Percentiles rank a stretch among this genome's conserved stretches.
These are phyloP conservation scores for Phasianus colchicus DNA, from an alignment of 2,113 vertebrate species.

Conservation along the genomic window DNA sequence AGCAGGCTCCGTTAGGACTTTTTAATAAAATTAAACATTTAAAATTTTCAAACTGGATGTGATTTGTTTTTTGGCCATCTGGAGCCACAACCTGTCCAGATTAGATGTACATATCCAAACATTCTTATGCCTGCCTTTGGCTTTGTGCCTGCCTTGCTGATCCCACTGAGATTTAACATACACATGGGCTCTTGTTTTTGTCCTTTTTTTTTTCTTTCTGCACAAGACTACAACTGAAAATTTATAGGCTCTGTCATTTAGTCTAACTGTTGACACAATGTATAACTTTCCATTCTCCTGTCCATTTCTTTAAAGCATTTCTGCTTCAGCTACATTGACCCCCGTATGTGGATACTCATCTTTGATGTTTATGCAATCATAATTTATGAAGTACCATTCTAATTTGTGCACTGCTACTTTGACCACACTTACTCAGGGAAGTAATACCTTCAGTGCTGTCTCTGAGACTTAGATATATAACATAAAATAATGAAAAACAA, in stretches of 20 bases:
- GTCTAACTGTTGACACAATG: background rate
- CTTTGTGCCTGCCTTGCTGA: slow-evolving; percentile 6
- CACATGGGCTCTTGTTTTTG: slow-evolving; percentile 5
- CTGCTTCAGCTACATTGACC: background rate
- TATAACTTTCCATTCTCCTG: background rate
- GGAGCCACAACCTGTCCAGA: slow-evolving; percentile 72
- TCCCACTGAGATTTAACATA: background rate
- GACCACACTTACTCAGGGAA: background rate
- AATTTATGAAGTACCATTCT: background rate
- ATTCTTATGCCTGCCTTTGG: slow-evolving; percentile 39
- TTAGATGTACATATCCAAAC: slow-evolving; percentile 40
- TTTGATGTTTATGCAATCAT: background rate
- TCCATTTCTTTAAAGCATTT: background rate
- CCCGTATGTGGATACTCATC: fast-evolving
- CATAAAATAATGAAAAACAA: background rate
- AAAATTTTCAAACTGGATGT: slow-evolving; percentile 47
- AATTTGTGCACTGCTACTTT: background rate
- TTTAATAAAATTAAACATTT: slow-evolving; percentile 68
- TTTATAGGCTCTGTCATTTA: background rate
- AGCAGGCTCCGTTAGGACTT: slow-evolving; percentile 38
- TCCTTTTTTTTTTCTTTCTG: slow-evolving; percentile 28
- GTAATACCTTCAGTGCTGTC: background rate
- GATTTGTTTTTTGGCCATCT: slow-evolving; percentile 66
- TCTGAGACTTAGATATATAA: background rate
- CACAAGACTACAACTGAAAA: background rate